Evolutionary conservation across 2,888 invertebrate genomes (phyloP).

Genomic region (Zootermopsis nevadensis): DNA sequence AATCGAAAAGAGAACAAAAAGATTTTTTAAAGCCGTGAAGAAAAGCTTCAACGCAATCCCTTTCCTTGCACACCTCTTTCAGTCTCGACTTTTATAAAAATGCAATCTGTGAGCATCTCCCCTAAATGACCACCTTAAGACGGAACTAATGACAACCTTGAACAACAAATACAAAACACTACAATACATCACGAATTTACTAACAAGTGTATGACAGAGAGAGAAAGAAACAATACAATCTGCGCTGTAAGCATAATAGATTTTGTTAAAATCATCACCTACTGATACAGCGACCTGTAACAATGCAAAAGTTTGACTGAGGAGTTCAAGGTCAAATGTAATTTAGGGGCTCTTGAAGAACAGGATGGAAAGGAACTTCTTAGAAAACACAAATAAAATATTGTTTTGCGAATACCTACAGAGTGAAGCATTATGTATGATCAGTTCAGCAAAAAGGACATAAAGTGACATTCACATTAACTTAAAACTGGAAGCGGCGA

Average conservation of each 20-base stretch:
- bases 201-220: not conserved
- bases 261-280: not conserved
- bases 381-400: too few species aligned
- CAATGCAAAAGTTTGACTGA: too few species aligned
- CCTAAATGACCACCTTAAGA: not conserved
- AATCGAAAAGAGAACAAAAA: not conserved
- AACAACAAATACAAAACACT: constrained; percentile 4
- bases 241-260: not conserved
- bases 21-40: not conserved
- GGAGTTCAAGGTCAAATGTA: too few species aligned
- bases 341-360: too few species aligned
- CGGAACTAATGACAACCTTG: not conserved
- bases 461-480: too few species aligned
- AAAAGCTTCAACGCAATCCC: not conserved
- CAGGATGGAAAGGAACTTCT: too few species aligned
- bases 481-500: too few species aligned
- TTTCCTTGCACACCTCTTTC: not conserved
- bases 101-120: not conserved
- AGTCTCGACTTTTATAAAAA: not conserved
- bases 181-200: constrained; percentile 6
- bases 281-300: not conserved
- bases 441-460: too few species aligned
- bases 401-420: too few species aligned
- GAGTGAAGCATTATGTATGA: too few species aligned
- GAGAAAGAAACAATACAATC: not conserved